Evolutionary conservation across 2,797 vertebrate genomes (phyloP), one percentile per base, ranked within the genome.

Genomic region (Adelosebastes latens): DNA sequence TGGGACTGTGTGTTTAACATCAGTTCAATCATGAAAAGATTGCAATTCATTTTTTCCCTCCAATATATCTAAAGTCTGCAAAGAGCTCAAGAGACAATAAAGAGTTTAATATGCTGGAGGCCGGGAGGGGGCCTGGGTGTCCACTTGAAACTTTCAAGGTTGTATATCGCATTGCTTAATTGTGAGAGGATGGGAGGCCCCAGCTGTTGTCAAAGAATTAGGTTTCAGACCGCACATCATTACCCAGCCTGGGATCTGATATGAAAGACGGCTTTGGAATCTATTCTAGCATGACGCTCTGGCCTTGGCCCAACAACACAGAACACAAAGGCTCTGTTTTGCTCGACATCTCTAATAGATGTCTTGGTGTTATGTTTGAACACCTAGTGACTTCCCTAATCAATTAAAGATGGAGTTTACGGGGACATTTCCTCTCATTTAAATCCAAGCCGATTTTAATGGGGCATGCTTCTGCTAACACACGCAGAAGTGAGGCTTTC

Each of bases 381-480:
- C 77, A 86, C 84, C 87, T 84, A 79, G 63, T 66, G 71, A 90
- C 87, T 89, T 87, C 81, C 49, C 79, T 81, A 89, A 94, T 93
- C 87, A 91, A 93, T 93, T 90, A 92, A 91, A 92, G 82, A 86
- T 84, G 78, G 79, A 75, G 78, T 93, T 94, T 88, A 93, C 63
- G 14, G 24, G 77, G 80, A 75, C 79, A 80, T 80, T 94, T 90
- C 79, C 76, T 78, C 84, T 92, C 77, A 82, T 90, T 94, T 89
- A 88, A 91, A 89, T 82, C 81, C 77, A 84, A 86, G 81, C 49
- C 24, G 14, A 79, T 91, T 52, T 93, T 93, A 93, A 93, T 85
- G 69, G 80, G 79, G 29, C 83, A 80, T 81, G 74, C 79, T 75
- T 91, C 83, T 87, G 77, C 76, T 78, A 89, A 89, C 69, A 81